A percentile compares a stretch with the other conserved stretches of the same genome.
These are phyloP conservation scores for Tyrophagus putrescentiae DNA, from an alignment of 1,140 invertebrate genomes.

Conservation along the genomic window DNA sequence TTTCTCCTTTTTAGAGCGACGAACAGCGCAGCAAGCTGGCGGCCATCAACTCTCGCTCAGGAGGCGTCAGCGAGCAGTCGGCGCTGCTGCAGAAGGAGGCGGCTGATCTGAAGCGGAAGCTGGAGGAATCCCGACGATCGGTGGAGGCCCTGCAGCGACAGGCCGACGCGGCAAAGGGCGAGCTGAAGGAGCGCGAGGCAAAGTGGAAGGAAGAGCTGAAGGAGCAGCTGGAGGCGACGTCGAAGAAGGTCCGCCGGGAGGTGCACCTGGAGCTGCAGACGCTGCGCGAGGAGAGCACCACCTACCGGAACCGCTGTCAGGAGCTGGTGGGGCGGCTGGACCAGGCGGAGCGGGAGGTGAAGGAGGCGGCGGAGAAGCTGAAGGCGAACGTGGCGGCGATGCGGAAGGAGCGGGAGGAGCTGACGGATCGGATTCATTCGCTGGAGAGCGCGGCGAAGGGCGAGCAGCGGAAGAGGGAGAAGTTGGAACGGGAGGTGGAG, in stretches of 20 bases:
- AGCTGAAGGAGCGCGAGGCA: conserved; percentile 42
- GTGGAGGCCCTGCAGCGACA: conserved; percentile 27
- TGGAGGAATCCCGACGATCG: conserved; percentile 32
- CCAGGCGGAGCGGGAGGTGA: conserved; percentile 45
- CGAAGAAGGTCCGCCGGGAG: conserved; percentile 34
- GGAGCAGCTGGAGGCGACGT: conserved; percentile 39
- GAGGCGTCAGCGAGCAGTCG: conserved; percentile 9
- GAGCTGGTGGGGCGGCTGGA: conserved; percentile 44
- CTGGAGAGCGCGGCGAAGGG: conserved; percentile 47
- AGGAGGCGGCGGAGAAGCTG: conserved; percentile 40
- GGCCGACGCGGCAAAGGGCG: conserved; percentile 41
- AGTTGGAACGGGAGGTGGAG: conserved; percentile 44
- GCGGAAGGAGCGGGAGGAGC: conserved; percentile 39
- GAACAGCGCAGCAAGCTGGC: conserved; percentile 6
- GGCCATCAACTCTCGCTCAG: conserved; percentile 15
- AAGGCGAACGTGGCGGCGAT: conserved; percentile 40
- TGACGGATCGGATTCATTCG: conserved; percentile 45
- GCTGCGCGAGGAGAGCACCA: conserved; percentile 38
- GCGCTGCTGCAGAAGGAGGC: conserved; percentile 29
- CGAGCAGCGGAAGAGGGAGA: conserved; percentile 46
- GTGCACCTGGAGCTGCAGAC: conserved; percentile 38
- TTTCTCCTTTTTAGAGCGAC: conserved; percentile 13
- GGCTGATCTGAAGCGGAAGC: conserved; percentile 30
- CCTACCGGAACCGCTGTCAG: conserved; percentile 34
- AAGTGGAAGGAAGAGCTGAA: conserved; percentile 38